phyloP scores from a whole-genome alignment of 2,888 invertebrate genomes.

The Stenoptilia bipunctidactyla region DNA sequence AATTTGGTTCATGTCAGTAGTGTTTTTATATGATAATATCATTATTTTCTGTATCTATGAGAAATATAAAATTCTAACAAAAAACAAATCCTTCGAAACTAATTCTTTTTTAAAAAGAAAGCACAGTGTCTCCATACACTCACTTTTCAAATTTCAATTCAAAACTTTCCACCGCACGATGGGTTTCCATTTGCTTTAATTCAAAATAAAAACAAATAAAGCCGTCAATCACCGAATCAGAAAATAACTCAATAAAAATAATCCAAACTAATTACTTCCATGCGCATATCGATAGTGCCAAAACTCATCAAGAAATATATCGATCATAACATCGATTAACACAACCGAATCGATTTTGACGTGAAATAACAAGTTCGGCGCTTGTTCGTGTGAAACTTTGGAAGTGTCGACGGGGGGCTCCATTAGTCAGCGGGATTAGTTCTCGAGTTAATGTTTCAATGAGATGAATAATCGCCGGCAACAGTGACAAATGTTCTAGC shows the following conservation, averaged over 20 bases:
- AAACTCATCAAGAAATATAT: neutral
- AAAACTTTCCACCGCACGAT: too few relatives aligned
- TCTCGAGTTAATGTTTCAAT: conserved; percentile 68
- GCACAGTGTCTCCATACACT: too few relatives aligned
- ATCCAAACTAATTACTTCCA: neutral
- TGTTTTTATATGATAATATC: too few relatives aligned
- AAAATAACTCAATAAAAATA: neutral
- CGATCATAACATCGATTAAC: neutral
- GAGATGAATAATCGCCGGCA: conserved; percentile 65
- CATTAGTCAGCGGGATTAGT: conserved; percentile 70
- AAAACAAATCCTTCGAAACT: too few relatives aligned
- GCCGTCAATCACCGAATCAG: neutral
- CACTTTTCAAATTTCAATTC: too few relatives aligned
- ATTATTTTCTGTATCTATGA: too few relatives aligned
- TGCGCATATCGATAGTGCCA: neutral
- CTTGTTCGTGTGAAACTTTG: conserved; percentile 49
- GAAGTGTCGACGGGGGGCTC: conserved; percentile 67
- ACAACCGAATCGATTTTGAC: neutral
- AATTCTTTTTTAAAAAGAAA: too few relatives aligned
- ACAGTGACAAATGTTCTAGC: conserved; percentile 66
- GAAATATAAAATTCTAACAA: too few relatives aligned
- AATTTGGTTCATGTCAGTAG: too few relatives aligned
- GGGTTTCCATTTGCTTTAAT: too few relatives aligned
- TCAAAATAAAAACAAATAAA: neutral
- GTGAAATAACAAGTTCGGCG: too few relatives aligned